These are phyloP conservation scores for Desoria tigrina DNA, from an alignment of 2,888 invertebrate species.

Conservation along the genomic window DNA sequence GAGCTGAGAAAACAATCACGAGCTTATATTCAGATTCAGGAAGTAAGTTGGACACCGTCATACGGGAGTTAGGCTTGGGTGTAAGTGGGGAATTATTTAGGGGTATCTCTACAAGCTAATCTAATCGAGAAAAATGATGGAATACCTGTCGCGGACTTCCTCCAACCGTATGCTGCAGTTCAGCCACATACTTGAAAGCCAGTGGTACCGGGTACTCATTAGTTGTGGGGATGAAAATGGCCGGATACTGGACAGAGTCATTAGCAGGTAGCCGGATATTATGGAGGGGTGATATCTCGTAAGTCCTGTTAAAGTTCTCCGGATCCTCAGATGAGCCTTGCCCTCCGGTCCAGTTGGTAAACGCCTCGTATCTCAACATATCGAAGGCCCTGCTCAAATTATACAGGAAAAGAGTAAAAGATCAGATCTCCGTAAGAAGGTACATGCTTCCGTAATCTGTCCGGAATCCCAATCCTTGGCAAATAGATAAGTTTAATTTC, in stretches of 20 bases:
- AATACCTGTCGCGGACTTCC: constrained; percentile 62
- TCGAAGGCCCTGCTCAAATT: constrained; percentile 38
- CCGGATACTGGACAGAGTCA: constrained; percentile 38
- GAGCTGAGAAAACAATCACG: too few relatives aligned
- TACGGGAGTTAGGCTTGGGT: too few relatives aligned
- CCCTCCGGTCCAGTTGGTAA: constrained; percentile 39
- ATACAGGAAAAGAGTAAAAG: background rate
- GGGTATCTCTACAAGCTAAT: too few relatives aligned
- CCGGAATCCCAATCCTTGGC: background rate
- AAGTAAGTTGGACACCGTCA: too few relatives aligned
- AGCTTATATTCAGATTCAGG: too few relatives aligned
- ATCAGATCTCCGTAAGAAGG: too few relatives aligned
- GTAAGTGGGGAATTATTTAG: too few relatives aligned
- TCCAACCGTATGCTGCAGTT: constrained; percentile 78
- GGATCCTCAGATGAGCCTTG: constrained; percentile 31
- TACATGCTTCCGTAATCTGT: background rate
- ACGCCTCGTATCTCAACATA: constrained; percentile 45
- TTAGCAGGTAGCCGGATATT: constrained; percentile 36
- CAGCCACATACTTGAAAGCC: constrained; percentile 90
- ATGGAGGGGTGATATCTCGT: constrained; percentile 41
- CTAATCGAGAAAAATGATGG: background rate
- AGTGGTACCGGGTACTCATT: constrained; percentile 87
- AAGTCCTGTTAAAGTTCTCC: constrained; percentile 34
- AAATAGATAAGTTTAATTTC: background rate
- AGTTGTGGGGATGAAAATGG: constrained; percentile 37